phyloP scores from a whole-genome alignment of 2,888 invertebrate genomes.

The Microdon myrmicae region DNA sequence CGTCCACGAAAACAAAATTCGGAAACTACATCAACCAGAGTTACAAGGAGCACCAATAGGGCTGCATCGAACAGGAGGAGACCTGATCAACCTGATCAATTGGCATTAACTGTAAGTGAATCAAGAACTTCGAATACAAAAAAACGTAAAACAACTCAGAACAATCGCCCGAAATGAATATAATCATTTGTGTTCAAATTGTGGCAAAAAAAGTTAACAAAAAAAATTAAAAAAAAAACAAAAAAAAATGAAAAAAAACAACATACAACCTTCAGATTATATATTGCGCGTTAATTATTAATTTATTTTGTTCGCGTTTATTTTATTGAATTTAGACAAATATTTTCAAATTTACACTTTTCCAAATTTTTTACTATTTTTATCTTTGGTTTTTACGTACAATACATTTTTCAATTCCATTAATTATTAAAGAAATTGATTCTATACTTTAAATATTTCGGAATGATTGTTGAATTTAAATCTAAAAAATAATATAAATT shows the following conservation, averaged over 20 bases:
- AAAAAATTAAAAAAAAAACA: neutral
- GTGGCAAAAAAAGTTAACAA: too few relatives aligned
- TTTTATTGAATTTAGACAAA: too few relatives aligned
- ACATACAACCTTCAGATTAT: too few relatives aligned
- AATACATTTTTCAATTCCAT: constrained; percentile 3
- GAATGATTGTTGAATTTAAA: constrained; percentile 4
- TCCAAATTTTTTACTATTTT: too few relatives aligned
- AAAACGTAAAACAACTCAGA: constrained; percentile 25
- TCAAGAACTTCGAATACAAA: constrained; percentile 12
- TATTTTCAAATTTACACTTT: too few relatives aligned
- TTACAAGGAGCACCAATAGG: constrained; percentile 33
- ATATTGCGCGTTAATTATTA: too few relatives aligned
- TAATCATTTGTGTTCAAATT: too few relatives aligned
- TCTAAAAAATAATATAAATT: neutral
- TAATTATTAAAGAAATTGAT: neutral
- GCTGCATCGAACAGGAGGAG: constrained; percentile 22
- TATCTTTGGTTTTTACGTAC: too few relatives aligned
- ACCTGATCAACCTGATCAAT: constrained; percentile 11
- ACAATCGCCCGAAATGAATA: constrained; percentile 14
- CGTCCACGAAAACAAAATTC: constrained; percentile 23
- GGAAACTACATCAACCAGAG: constrained; percentile 20
- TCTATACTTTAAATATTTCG: neutral
- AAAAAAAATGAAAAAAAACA: neutral
- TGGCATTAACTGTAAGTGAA: constrained; percentile 25
- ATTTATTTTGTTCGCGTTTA: too few relatives aligned